These are phyloP conservation scores for Cottus gobio DNA, from an alignment of 2,113 vertebrate genomes.

Conservation along the genomic window DNA sequence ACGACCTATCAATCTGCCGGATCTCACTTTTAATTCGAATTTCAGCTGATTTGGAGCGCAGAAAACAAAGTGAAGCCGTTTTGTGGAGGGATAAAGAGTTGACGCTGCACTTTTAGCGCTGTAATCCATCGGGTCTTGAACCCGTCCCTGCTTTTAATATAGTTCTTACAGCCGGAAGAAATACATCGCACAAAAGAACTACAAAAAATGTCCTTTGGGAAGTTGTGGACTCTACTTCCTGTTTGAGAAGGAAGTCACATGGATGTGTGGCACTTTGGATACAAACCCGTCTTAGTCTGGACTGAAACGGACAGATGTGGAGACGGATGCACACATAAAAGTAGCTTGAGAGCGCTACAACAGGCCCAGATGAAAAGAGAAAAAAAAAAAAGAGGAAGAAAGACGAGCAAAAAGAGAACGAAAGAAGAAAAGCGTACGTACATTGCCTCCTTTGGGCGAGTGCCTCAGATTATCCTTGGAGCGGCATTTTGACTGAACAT, in stretches of 20 bases:
- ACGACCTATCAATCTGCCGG: constrained; percentile 9
- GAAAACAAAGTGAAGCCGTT: not conserved
- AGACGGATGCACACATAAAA: constrained; percentile 32
- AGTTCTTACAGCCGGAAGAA: not conserved
- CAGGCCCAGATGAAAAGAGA: constrained; percentile 20
- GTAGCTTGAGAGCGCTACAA: constrained; percentile 3
- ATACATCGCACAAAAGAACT: too few relatives aligned
- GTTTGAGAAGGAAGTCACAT: not conserved
- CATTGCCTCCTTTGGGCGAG: constrained; percentile 76
- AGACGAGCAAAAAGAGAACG: not conserved
- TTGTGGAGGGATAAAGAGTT: constrained; percentile 13
- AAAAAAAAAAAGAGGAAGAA: constrained; percentile 7
- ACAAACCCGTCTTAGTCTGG: not conserved
- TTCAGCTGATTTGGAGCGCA: constrained; percentile 4
- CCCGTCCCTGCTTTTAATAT: not conserved
- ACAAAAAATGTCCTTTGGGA: too few relatives aligned
- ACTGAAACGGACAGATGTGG: constrained; percentile 11
- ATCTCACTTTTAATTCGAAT: not conserved
- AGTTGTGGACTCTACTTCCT: constrained; percentile 1
- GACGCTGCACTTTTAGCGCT: not conserved
- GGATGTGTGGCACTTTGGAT: not conserved
- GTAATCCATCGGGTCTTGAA: not conserved
- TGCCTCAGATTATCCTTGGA: constrained; percentile 86
- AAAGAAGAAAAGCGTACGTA: constrained; percentile 63
- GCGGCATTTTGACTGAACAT: constrained; percentile 91